Evolutionary conservation across 2,888 invertebrate genomes (phyloP).

Genomic region (Girardia tigrina): DNA sequence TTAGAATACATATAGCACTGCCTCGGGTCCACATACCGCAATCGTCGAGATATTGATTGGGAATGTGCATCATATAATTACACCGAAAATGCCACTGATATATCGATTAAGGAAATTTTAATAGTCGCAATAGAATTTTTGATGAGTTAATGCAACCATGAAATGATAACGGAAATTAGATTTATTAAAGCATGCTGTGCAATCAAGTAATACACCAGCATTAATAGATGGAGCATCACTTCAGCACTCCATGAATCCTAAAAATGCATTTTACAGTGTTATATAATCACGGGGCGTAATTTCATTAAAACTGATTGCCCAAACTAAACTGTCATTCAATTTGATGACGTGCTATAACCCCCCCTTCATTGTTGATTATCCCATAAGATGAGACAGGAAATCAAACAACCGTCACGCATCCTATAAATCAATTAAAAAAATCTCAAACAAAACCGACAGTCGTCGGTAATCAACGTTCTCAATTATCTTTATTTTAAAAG

Average conservation of each 20-base stretch:
- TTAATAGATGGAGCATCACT: not conserved
- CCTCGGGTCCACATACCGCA: not conserved
- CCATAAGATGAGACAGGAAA: not conserved
- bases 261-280: not conserved
- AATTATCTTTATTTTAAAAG: no score
- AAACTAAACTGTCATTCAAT: not conserved
- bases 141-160: not conserved
- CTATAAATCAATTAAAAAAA: not conserved
- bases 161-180: no score
- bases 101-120: not conserved
- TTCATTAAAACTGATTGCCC: not conserved
- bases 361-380: not conserved
- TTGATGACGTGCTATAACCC: not conserved
- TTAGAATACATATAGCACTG: not conserved
- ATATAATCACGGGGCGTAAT: not conserved
- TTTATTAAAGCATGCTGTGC: no score
- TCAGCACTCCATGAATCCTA: not conserved
- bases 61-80: not conserved
- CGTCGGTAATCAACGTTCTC: no score
- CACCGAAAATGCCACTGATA: not conserved
- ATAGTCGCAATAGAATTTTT: not conserved
- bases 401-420: not conserved
- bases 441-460: not conserved
- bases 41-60: not conserved
- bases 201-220: no score